Evolutionary conservation across 1,140 invertebrate species (phyloP).

Genomic region (Formica exsecta): DNA sequence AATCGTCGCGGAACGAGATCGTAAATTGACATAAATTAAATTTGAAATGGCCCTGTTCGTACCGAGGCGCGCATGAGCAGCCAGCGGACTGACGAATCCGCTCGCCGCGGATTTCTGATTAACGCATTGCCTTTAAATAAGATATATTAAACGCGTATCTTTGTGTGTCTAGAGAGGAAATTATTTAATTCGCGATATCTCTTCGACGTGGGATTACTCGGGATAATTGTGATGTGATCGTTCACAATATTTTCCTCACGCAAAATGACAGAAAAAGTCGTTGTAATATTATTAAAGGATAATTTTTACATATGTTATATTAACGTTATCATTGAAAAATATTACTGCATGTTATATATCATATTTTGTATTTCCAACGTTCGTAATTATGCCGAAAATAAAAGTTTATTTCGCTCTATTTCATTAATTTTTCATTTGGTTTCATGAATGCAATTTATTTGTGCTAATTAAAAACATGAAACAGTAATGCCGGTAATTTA

Average conservation of each 20-base stretch:
- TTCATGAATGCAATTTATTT: not conserved
- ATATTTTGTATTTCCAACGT: constrained; percentile 11
- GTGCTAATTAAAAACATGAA: not conserved
- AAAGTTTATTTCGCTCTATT: constrained; percentile 35
- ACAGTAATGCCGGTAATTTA: constrained; percentile 18
- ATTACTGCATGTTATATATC: not conserved
- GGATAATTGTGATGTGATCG: not conserved
- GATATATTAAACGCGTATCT: not conserved
- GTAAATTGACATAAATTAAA: constrained; percentile 81
- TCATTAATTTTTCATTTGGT: constrained; percentile 15
- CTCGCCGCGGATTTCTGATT: constrained; percentile 2
- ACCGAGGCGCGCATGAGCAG: not conserved
- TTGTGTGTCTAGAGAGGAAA: not conserved
- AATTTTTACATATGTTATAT: not conserved
- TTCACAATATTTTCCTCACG: not conserved
- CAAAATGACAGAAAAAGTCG: not conserved
- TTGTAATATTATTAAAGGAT: constrained; percentile 2
- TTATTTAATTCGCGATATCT: not conserved
- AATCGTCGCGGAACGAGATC: constrained; percentile 68
- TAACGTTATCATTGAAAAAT: constrained; percentile 3
- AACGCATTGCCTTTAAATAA: constrained; percentile 14
- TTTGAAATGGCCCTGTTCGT: constrained; percentile 8
- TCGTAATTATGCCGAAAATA: not conserved
- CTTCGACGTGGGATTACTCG: not conserved
- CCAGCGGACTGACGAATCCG: not conserved